A percentile compares a stretch with the other conserved stretches of the same genome.
These are phyloP conservation scores for Danionella dracula DNA, from an alignment of 2,797 vertebrate genomes.

Conservation along the genomic window DNA sequence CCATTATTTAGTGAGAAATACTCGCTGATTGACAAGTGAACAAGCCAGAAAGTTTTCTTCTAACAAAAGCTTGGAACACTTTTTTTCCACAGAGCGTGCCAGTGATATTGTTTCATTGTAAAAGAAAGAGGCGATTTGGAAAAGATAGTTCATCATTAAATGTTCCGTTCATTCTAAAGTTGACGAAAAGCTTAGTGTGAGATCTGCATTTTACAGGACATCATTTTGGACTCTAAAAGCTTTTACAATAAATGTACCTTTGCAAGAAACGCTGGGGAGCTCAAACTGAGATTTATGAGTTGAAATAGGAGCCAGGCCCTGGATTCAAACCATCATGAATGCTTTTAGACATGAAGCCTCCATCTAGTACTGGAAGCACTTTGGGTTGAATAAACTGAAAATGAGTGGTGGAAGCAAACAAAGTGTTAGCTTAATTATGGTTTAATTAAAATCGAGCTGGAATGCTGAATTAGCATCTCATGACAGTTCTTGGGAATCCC, in stretches of 20 bases:
- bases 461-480: background rate
- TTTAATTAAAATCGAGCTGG: background rate
- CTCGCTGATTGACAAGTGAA: conserved; percentile 39
- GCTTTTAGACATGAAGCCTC: background rate
- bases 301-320: conserved; percentile 47
- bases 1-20: conserved; percentile 25
- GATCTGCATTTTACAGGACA: conserved; percentile 50
- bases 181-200: conserved; percentile 48
- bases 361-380: background rate
- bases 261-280: conserved; percentile 45
- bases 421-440: background rate
- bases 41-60: conserved; percentile 32
- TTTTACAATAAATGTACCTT: conserved; percentile 63
- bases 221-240: conserved; percentile 53
- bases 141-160: conserved; percentile 23
- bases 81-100: conserved; percentile 49
- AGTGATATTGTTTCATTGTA: conserved; percentile 44
- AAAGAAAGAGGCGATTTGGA: conserved; percentile 37
- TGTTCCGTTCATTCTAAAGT: conserved; percentile 44
- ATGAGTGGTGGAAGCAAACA: background rate
- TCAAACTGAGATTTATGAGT: conserved; percentile 63
- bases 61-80: conserved; percentile 35
- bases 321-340: conserved; percentile 49
- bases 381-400: background rate
- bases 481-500: background rate